Conservation (phyloP, 1,140 invertebrate genomes). For the Propsilocerus akamusi region DNA sequence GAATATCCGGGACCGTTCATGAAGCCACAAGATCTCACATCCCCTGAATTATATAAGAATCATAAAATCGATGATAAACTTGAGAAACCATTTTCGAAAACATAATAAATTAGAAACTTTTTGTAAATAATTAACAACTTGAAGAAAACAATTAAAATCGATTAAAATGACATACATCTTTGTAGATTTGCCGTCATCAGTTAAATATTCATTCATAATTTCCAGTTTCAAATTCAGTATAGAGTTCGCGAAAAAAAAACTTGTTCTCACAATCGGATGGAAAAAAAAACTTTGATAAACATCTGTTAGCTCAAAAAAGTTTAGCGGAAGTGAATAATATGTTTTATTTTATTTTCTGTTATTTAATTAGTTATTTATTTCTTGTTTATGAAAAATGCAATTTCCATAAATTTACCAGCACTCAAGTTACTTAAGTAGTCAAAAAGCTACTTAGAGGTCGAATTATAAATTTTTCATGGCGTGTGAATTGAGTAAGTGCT, state of each 20-base stretch:
- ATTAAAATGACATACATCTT: too few relatives aligned
- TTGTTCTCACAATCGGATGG: neutral
- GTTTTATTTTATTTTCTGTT: too few relatives aligned
- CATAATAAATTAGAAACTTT: neutral
- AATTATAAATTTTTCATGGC: conserved; percentile 3
- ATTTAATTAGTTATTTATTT: too few relatives aligned
- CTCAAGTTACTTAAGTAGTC: neutral
- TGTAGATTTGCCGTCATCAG: too few relatives aligned
- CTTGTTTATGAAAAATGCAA: neutral
- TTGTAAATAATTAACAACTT: too few relatives aligned
- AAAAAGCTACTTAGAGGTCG: neutral
- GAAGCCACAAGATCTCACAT: neutral
- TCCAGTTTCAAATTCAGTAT: too few relatives aligned
- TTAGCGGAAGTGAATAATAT: too few relatives aligned
- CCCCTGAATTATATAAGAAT: neutral
- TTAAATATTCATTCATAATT: too few relatives aligned
- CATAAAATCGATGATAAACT: conserved; percentile 13
- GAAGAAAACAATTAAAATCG: too few relatives aligned
- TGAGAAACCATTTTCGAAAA: conserved; percentile 18
- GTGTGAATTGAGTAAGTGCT: conserved; percentile 21
- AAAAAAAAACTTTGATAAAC: too few relatives aligned
- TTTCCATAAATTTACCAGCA: neutral
- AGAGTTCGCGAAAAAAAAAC: neutral
- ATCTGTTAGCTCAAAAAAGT: too few relatives aligned
- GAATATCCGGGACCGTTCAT: neutral